These are phyloP conservation scores for Eunapius fragilis DNA, from an alignment of 37 sponge, comb jelly and placozoan genomes.

Conservation along the genomic window DNA sequence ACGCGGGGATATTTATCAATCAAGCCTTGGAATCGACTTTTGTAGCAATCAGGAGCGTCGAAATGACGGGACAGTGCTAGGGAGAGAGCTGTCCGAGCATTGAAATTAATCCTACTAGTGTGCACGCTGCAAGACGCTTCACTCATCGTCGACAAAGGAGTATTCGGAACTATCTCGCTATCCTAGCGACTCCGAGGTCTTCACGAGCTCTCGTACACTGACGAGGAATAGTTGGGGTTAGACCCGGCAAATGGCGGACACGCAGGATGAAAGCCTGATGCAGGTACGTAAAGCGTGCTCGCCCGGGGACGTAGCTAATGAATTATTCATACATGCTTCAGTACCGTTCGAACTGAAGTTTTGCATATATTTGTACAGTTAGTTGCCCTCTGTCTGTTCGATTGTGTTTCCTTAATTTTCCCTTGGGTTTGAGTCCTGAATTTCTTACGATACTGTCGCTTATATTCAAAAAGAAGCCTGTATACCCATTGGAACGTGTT, in stretches of 20 bases:
- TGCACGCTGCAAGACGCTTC: not conserved
- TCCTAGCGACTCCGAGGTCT: not conserved
- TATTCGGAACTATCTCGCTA: not conserved
- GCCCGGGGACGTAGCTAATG: not conserved
- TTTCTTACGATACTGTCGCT: not conserved
- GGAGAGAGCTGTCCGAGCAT: not conserved
- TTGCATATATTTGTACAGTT: not conserved
- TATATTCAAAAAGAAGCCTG: not conserved
- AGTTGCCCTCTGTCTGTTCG: not conserved
- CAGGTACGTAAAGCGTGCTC: conserved; percentile 20
- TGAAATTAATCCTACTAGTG: not conserved
- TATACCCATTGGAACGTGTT: too few species aligned
- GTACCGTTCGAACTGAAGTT: not conserved
- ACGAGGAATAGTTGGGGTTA: not conserved
- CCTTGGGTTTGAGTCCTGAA: not conserved
- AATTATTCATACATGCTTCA: not conserved
- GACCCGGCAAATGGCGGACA: conserved; percentile 19
- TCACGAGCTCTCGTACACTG: not conserved
- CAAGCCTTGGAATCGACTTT: not conserved
- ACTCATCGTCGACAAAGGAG: not conserved
- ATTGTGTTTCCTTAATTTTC: not conserved
- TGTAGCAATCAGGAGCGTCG: not conserved
- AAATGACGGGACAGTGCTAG: not conserved
- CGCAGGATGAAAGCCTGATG: conserved; percentile 49
- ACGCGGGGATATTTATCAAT: not conserved